Evolutionary conservation across 2,113 vertebrate genomes (phyloP).

Genomic region (Pelmatolapia mariae): DNA sequence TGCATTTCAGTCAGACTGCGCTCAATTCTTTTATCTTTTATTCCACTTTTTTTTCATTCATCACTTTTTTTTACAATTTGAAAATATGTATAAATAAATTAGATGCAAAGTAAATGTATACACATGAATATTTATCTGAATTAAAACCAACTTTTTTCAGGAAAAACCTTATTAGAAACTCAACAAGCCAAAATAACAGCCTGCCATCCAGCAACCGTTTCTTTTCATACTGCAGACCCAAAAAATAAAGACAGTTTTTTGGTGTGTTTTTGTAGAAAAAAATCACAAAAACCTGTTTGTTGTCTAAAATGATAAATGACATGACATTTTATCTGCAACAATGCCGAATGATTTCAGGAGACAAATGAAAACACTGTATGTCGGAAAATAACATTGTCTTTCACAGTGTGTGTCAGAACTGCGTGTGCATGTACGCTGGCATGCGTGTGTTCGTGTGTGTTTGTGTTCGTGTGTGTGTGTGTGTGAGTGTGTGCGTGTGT

Average conservation of each 20-base stretch:
- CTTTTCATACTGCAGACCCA: not conserved
- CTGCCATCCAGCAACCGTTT: not conserved
- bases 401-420: not conserved
- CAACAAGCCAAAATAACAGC: not conserved
- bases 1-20: not conserved
- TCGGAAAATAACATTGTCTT: not conserved
- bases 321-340: not conserved
- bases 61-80: not conserved
- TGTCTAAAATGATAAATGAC: slow-evolving; percentile 19
- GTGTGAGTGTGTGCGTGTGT: not conserved
- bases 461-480: not conserved
- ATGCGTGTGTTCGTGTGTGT: not conserved
- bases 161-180: not conserved
- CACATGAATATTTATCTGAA: no score
- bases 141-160: not conserved
- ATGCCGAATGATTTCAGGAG: not conserved
- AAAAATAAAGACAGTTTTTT: not conserved
- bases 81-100: not conserved
- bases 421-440: not conserved
- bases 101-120: not conserved
- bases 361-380: not conserved
- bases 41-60: not conserved
- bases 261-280: not conserved
- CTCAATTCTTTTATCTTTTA: not conserved
- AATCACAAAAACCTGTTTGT: not conserved